Percentiles rank a stretch among this genome's conserved stretches.
Conservation (phyloP, 2,888 invertebrate species). For the Drosophila anomalata region DNA sequence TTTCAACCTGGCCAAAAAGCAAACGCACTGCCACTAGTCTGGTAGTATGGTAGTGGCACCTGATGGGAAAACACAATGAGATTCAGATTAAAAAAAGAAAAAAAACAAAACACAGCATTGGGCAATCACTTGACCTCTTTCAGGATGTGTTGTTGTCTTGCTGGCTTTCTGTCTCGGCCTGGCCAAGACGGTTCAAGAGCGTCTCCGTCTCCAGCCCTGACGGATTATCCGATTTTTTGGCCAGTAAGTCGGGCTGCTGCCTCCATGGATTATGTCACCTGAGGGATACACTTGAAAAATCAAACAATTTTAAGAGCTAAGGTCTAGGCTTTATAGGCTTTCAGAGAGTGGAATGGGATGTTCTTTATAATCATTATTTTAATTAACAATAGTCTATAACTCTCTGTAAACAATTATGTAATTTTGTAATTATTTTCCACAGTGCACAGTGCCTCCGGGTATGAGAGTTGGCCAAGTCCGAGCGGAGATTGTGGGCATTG, state of each 20-base stretch:
- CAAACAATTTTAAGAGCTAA: no score
- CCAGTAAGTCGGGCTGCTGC: slow-evolving; percentile 33
- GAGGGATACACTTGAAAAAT: slow-evolving; percentile 14
- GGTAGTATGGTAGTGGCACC: slow-evolving; percentile 62
- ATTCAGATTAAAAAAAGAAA: slow-evolving; percentile 18
- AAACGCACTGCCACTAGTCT: slow-evolving; percentile 3
- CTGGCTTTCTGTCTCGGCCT: slow-evolving; percentile 3
- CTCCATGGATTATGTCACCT: slow-evolving; percentile 65
- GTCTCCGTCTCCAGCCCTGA: slow-evolving; percentile 38
- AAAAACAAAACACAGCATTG: slow-evolving; percentile 51
- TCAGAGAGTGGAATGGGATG: no score
- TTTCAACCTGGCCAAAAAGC: slow-evolving; percentile 66
- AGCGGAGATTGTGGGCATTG: slow-evolving; percentile 51
- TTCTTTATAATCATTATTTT: no score
- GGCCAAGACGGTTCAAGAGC: slow-evolving; percentile 66
- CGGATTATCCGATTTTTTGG: slow-evolving; percentile 3
- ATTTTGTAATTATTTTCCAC: slow-evolving; percentile 6
- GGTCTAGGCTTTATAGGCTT: no score
- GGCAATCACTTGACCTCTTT: slow-evolving; percentile 81
- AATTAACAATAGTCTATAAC: background rate
- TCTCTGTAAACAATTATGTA: slow-evolving; percentile 4
- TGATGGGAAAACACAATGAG: slow-evolving; percentile 83
- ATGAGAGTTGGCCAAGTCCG: slow-evolving; percentile 29
- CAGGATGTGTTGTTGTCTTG: slow-evolving; percentile 78
- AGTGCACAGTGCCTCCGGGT: slow-evolving; percentile 5